Evolutionary conservation across 2,888 invertebrate genomes (phyloP), one percentile per base, ranked within the genome.

Genomic region (Melinaea menophilus): DNA sequence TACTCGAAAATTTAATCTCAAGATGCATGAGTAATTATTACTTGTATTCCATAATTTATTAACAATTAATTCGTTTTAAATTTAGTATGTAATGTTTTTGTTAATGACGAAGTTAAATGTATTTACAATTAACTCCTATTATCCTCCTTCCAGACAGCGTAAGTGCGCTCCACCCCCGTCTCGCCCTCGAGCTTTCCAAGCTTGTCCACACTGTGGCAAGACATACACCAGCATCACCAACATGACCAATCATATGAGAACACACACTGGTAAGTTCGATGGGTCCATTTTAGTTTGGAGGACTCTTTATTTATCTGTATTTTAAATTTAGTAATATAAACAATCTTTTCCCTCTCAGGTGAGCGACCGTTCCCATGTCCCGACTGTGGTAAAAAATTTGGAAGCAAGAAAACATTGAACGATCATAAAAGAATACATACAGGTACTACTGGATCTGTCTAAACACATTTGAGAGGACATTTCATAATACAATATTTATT

Each of bases 361-460:
- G 86, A 87, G 62, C 76, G 78, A 55, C 87, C 86, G 0, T 82
- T 79, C 47, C 73, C 75, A 46, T 88, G 87, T 59, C 66, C 65
- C 0, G 79, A 82, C 34, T 88, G 88, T 61, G 78, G 77, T 0
- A 86, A 84, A 66, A 70, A 68, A 5, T 86, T 85, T 66, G 73
- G 78, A 31, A 79, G 79, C 63, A 84, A 79, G 63, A 79, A 78
- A 55, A 80, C 79, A 2, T 71, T 86, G 4, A 77, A 68, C n/a
- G 77, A 80, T 48, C 85, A 86, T 61, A 55, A 75, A 22, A 76
- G 82, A 64, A 84, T 77, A 66, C 86, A 86, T 55, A 82, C 85
- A 70, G 85, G 84, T 41, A 41, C 41, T 41, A 41, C 41, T 41
- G 9, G 7, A 41, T 41, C 41, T 41, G 41, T 41, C 11, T 41